Percentiles rank a stretch among this genome's conserved stretches.
phyloP scores from a whole-genome alignment of 23 tunicate genomes.

The Clavelina lepadiformis region DNA sequence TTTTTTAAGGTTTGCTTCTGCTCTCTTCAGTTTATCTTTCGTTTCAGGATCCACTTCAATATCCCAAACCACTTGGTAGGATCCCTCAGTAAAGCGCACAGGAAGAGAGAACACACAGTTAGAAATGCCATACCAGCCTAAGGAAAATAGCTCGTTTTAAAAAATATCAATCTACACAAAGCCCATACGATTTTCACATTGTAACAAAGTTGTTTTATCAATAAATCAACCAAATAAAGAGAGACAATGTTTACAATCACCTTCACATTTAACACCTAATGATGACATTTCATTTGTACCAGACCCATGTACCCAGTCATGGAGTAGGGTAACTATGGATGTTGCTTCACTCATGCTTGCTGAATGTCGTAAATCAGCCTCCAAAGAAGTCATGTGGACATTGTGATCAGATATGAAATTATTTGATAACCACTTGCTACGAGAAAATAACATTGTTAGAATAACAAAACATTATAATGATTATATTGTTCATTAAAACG shows the following conservation, averaged over 20 bases:
- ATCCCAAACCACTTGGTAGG: constrained; percentile 66
- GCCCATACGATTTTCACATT: not conserved
- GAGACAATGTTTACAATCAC: constrained; percentile 6
- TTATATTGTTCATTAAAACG: too few relatives aligned
- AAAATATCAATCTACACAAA: not conserved
- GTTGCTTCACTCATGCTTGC: constrained; percentile 78
- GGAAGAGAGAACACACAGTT: constrained; percentile 83
- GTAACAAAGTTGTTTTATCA: not conserved
- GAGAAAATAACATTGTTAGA: constrained; percentile 4
- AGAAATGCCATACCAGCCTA: constrained; percentile 60
- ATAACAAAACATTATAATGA: too few relatives aligned
- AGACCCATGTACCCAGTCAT: constrained; percentile 73
- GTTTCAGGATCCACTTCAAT: constrained; percentile 24
- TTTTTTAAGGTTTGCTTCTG: constrained; percentile 46
- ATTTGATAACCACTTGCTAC: constrained; percentile 57
- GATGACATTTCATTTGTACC: constrained; percentile 53
- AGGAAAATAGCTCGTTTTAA: not conserved
- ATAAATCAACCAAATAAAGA: not conserved
- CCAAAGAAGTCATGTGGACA: constrained; percentile 23
- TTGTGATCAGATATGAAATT: constrained; percentile 40
- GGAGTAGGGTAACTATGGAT: constrained; percentile 56
- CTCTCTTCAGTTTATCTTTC: constrained; percentile 25
- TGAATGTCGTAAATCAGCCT: constrained; percentile 19
- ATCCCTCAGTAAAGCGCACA: constrained; percentile 50
- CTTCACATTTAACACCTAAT: constrained; percentile 67